phyloP scores from a whole-genome alignment of 30 jellyfish, hydroid and myxozoan species.

The Pseudorhiza aurosa region DNA sequence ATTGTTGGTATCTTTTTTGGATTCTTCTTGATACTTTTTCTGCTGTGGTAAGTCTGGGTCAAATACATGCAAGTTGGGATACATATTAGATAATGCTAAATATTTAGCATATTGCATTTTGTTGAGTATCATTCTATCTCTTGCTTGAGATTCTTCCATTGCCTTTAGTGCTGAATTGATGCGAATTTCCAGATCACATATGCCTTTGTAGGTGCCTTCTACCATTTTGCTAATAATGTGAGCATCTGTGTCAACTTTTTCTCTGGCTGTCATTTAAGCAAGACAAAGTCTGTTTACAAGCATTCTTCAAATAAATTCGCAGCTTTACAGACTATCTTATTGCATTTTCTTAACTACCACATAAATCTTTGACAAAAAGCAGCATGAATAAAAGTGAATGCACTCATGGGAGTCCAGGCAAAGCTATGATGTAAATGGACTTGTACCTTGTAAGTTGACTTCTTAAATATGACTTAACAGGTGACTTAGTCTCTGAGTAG shows the following conservation, averaged over 20 bases:
- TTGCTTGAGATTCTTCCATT: neutral
- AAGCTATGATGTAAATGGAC: too few species aligned
- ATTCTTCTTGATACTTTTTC: neutral
- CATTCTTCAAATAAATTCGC: too few species aligned
- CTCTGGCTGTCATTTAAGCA: slow-evolving; percentile 30
- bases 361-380: too few species aligned
- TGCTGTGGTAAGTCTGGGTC: slow-evolving; percentile 11
- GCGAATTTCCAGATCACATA: neutral
- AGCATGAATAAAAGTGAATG: too few species aligned
- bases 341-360: too few species aligned
- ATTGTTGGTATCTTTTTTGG: neutral
- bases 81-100: neutral
- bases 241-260: slow-evolving; percentile 12
- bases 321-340: too few species aligned
- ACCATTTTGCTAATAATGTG: neutral
- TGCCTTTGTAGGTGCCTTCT: neutral
- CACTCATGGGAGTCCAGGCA: too few species aligned
- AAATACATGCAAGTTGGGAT: slow-evolving; percentile 13
- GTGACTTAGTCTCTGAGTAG: too few species aligned
- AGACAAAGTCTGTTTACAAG: too few species aligned
- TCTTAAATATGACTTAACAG: too few species aligned
- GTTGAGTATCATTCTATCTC: neutral
- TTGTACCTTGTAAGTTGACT: too few species aligned
- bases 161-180: neutral
- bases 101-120: neutral